Conservation (phyloP, 2,797 vertebrate species). For the Oreonectes daqikongensis region DNA sequence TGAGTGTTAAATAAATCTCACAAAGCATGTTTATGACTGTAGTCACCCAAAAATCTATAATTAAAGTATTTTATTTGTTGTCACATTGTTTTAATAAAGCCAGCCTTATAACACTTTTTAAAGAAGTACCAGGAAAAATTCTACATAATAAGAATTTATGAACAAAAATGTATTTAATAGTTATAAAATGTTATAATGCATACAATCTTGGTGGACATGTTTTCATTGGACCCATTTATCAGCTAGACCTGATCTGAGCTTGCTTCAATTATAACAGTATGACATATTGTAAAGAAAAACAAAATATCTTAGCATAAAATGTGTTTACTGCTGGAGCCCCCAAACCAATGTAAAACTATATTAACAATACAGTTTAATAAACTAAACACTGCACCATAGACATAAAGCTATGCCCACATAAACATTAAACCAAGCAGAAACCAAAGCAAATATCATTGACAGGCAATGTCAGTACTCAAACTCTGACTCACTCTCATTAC, state of each 20-base stretch:
- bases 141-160: background rate
- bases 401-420: background rate
- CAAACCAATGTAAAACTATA: background rate
- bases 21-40: too few species aligned
- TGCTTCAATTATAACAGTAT: background rate
- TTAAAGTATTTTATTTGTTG: too few species aligned
- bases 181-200: background rate
- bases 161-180: background rate
- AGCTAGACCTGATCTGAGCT: background rate
- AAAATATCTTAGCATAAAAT: background rate
- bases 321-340: background rate
- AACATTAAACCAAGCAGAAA: background rate
- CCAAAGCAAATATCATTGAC: background rate
- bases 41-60: too few species aligned
- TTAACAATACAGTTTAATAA: background rate
- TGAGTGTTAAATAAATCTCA: too few species aligned
- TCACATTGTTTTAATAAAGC: too few species aligned
- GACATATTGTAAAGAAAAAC: background rate
- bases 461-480: background rate
- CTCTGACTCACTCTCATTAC: background rate
- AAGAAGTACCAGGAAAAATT: too few species aligned
- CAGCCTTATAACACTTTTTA: too few species aligned
- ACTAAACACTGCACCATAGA: background rate
- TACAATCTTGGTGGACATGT: background rate
- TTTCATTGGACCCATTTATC: background rate